phyloP scores from a whole-genome alignment of 1,140 invertebrate species.

The Solenopsis fugax region DNA sequence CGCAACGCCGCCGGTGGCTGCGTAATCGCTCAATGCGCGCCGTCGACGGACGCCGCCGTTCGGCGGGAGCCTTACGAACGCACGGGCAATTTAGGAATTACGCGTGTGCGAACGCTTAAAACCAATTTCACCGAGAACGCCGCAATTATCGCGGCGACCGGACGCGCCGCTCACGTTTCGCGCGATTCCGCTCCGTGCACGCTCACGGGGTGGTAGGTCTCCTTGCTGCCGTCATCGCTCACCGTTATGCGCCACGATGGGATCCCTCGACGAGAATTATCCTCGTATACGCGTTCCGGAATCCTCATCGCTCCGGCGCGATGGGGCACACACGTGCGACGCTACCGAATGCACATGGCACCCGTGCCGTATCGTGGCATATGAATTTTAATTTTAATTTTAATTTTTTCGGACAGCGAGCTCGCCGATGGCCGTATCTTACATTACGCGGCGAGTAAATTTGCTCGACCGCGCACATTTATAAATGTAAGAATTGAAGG shows the following conservation, averaged over 20 bases:
- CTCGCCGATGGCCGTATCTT: neutral
- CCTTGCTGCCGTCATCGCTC: neutral
- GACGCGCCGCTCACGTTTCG: conserved; percentile 13
- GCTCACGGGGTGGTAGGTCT: conserved; percentile 10
- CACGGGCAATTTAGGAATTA: conserved; percentile 44
- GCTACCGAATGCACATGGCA: neutral
- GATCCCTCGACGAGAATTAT: conserved; percentile 36
- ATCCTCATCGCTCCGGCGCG: neutral
- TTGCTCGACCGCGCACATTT: neutral
- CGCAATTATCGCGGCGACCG: conserved; percentile 42
- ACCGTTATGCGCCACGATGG: conserved; percentile 26
- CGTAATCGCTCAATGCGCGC: conserved; percentile 26
- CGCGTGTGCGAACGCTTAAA: conserved; percentile 38
- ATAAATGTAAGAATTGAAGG: too few relatives aligned
- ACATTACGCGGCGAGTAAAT: neutral
- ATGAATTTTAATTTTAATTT: conserved; percentile 2
- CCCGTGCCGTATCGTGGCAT: neutral
- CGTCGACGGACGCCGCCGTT: neutral
- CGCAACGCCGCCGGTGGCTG: neutral
- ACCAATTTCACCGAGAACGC: conserved; percentile 38
- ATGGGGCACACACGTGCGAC: conserved; percentile 28
- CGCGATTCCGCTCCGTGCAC: neutral
- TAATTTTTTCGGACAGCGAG: neutral
- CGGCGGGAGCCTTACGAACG: conserved; percentile 31
- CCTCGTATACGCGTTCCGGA: conserved; percentile 13